These are phyloP conservation scores for Natrix natrix DNA, from an alignment of 2,797 vertebrate species.

Conservation along the genomic window DNA sequence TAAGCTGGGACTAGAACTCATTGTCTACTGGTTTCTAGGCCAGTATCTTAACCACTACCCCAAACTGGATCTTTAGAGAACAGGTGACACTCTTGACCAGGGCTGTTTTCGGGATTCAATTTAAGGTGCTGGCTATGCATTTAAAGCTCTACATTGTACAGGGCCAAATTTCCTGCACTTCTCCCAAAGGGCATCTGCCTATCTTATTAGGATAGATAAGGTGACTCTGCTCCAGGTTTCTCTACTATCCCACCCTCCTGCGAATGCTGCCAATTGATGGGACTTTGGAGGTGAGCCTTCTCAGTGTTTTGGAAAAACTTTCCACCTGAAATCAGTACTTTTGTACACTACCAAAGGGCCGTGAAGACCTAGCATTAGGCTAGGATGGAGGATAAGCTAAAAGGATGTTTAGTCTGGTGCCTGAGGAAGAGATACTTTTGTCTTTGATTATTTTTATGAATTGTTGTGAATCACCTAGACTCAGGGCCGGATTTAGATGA, in stretches of 20 bases:
- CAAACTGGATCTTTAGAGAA: no score
- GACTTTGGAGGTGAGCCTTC: neutral
- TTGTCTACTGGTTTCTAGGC: no score
- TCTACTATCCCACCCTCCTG: neutral
- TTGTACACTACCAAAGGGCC: neutral
- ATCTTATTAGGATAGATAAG: neutral
- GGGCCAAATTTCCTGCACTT: neutral
- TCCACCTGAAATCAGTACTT: neutral
- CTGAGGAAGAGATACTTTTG: neutral
- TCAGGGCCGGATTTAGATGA: no score
- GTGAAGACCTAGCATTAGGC: neutral
- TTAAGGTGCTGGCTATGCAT: neutral
- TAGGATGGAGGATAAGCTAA: neutral
- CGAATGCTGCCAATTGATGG: neutral
- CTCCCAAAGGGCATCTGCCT: neutral
- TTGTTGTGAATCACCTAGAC: neutral
- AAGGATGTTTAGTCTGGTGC: neutral
- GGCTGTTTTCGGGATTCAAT: neutral
- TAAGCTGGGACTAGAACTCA: neutral
- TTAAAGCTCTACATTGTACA: neutral
- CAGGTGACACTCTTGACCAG: no score
- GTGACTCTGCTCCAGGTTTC: neutral
- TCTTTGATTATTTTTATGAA: neutral
- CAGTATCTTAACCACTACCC: no score
- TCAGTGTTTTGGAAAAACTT: neutral